Conservation (phyloP, 2,113 vertebrate genomes). For the Brachionichthys hirsutus region DNA sequence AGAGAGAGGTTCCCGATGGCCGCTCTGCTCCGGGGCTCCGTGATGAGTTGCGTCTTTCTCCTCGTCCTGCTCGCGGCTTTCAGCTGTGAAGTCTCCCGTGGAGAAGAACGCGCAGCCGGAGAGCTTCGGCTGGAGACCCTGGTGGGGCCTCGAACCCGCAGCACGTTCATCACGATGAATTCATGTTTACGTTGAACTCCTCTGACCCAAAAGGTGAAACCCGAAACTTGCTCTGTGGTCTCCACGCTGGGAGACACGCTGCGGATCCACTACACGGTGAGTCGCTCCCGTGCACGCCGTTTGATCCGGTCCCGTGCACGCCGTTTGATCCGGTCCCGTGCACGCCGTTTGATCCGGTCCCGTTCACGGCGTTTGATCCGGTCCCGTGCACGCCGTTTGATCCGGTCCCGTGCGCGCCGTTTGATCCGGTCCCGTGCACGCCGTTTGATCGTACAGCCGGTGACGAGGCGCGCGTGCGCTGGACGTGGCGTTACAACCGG, state of each 20-base stretch:
- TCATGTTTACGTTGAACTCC: slow-evolving; percentile 22
- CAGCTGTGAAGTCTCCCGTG: slow-evolving; percentile 44
- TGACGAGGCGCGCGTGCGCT: too few relatives aligned
- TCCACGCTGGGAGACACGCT: slow-evolving; percentile 87
- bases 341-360: too few relatives aligned
- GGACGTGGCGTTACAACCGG: too few relatives aligned
- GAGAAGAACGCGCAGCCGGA: slow-evolving; percentile 44
- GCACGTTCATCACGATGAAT: background rate
- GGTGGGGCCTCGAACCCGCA: slow-evolving; percentile 61
- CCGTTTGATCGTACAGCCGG: too few relatives aligned
- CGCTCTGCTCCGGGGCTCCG: slow-evolving; percentile 50
- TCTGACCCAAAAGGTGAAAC: slow-evolving; percentile 70
- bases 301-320: background rate
- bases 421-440: too few relatives aligned
- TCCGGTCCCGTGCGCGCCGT: too few relatives aligned
- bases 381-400: too few relatives aligned
- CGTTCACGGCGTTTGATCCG: too few relatives aligned
- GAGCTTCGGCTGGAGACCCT: slow-evolving; percentile 77
- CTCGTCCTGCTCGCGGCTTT: slow-evolving; percentile 61
- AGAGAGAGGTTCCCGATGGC: slow-evolving; percentile 22
- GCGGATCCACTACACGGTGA: slow-evolving; percentile 93
- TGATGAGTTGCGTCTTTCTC: slow-evolving; percentile 59
- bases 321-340: too few relatives aligned
- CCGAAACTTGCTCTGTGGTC: slow-evolving; percentile 81
- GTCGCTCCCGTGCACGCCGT: slow-evolving; percentile 20